Base-by-base conservation (phyloP, 2,888 invertebrate genomes). In the Norana najaformis region DNA sequence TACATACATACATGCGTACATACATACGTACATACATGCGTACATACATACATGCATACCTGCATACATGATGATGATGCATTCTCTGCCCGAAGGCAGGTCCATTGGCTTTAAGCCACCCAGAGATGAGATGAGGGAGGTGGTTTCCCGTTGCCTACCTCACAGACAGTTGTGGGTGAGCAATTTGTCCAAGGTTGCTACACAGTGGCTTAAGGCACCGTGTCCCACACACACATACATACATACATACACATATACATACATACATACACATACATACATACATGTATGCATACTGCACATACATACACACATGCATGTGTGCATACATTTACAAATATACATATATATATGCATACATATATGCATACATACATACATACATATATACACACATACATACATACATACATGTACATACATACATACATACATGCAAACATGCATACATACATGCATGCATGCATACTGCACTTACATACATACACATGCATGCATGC, bases 211-310 rank as follows among this genome's bases (percentile, higher is more conserved):
- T n/a, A n/a, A n/a, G n/a, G n/a, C n/a, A n/a, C n/a, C n/a, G n/a
- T n/a, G n/a, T n/a, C n/a, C n/a, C n/a, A 89, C 53, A 38, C n/a
- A 89, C 53, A 89, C 38, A 89, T 89, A n/a, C n/a, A 89, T 82
- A 89, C 3, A n/a, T 5, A 89, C 3, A 89, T n/a, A 82, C 4
- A 89, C 53, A 82, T 3, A 89, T 41, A 89, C n/a, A 82, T 5
- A 82, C 30, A 89, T 82, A n/a, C n/a, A 89, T 3, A 82, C n/a
- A 89, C 4, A 82, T n/a, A n/a, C n/a, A n/a, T n/a, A n/a, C n/a
- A n/a, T n/a, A n/a, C n/a, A n/a, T 23, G 30, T n/a, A 41, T 47
- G 41, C 89, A 11, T 47, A 41, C 38, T n/a, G n/a, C n/a, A 47
- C 53, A 89, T 38, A 47, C 34, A 89, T 36, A 89, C 36, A 89